Evolutionary conservation across 2,113 vertebrate genomes (phyloP).

Genomic region (Cranoglanis bouderius): DNA sequence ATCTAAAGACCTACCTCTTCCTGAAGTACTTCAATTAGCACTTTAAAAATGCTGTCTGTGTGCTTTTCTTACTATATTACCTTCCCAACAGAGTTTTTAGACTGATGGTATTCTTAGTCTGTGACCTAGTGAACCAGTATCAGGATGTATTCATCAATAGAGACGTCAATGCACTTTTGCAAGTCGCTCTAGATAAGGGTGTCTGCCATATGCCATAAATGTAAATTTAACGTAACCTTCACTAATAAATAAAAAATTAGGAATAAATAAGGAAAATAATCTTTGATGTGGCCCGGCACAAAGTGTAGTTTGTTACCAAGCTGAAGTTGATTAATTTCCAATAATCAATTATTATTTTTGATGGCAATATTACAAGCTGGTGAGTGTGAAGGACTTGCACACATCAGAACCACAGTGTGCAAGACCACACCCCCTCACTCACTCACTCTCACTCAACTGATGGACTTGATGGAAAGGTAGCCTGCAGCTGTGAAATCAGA

Average conservation of each 20-base stretch:
- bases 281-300: neutral
- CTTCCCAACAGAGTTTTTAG: too few relatives aligned
- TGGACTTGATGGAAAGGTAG: conserved; percentile 63
- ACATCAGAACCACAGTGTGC: conserved; percentile 35
- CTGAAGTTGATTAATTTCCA: neutral
- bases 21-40: too few relatives aligned
- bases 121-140: too few relatives aligned
- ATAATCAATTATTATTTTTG: neutral
- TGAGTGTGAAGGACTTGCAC: conserved; percentile 17
- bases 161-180: too few relatives aligned
- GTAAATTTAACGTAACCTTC: neutral
- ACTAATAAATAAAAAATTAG: neutral
- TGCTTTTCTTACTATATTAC: too few relatives aligned
- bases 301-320: neutral
- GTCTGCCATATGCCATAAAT: too few relatives aligned
- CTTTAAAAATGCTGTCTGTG: too few relatives aligned
- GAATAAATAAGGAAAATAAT: neutral
- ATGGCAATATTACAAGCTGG: neutral
- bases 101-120: too few relatives aligned
- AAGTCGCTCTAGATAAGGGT: too few relatives aligned
- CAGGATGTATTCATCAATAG: too few relatives aligned
- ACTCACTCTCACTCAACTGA: conserved; percentile 42
- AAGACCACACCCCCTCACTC: conserved; percentile 29
- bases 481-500: conserved; percentile 69
- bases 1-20: too few relatives aligned